phyloP scores from a whole-genome alignment of 1,140 invertebrate genomes.

The Ips typographus region DNA sequence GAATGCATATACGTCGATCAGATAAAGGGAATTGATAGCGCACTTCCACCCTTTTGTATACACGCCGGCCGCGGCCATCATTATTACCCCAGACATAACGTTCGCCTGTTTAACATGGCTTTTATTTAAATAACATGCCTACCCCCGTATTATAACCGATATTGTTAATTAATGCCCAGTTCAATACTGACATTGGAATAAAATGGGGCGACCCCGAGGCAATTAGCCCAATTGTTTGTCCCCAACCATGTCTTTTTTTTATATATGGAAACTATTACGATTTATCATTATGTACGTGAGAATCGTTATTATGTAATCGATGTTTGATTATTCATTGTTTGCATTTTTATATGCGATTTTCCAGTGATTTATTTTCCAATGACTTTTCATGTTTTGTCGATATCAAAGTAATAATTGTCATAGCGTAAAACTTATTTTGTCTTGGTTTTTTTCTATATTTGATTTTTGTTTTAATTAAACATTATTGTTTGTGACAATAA shows the following conservation, averaged over 20 bases:
- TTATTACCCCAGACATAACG: conserved; percentile 5
- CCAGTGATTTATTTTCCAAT: no score
- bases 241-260: conserved; percentile 7
- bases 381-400: no score
- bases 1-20: conserved; percentile 34
- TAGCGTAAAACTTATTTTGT: no score
- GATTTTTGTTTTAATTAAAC: no score
- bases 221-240: conserved; percentile 35
- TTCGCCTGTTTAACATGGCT: conserved; percentile 19
- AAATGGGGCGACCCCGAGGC: conserved; percentile 21
- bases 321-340: no score
- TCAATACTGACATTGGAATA: conserved; percentile 28
- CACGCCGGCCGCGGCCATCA: neutral
- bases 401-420: no score
- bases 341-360: no score
- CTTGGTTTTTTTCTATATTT: no score
- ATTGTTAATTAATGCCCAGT: conserved; percentile 22
- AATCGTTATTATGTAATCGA: neutral
- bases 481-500: no score
- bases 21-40: conserved; percentile 40
- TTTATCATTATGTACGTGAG: neutral
- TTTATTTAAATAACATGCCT: conserved; percentile 25
- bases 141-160: conserved; percentile 20
- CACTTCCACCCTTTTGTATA: conserved; percentile 29
- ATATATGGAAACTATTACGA: conserved; percentile 2